Base-by-base conservation (phyloP, 1,140 invertebrate genomes). In the Neelides sp. region DNA sequence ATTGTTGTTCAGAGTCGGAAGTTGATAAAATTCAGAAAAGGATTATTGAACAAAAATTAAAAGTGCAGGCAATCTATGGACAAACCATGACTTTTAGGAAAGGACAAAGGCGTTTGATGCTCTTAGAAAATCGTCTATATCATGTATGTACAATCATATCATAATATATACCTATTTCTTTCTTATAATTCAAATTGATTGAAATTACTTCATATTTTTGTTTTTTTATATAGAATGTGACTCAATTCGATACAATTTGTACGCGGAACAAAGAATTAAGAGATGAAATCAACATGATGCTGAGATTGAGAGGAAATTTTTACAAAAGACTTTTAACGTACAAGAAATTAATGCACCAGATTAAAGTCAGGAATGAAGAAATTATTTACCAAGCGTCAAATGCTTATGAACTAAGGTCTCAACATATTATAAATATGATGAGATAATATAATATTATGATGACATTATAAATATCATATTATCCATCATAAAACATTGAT, bases 81-180 rank as follows among this genome's bases (percentile, higher is more conserved):
- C 41, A 36, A 5, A 47, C 50, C 2, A 48, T 60, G 44, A 57
- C 52, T 10, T 24, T 52, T 2, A 27, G 35, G n/a, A 35, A 54
- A 24, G 50, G 46, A 7, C 26, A 40, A 2, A 56, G 47, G 28
- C 36, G 49, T 20, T 42, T 52, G 20, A 12, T 34, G 13, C 43
- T 53, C 27, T 32, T 60, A 8, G 58, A 60, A 55, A 52, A 60
- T 41, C 34, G 52, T 13, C 43, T 57, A 0, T 57, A 60, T 30
- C 51, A 56, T 41, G 54, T 60, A 52, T 26, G 41, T 20, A 20
- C 7, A 32, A 32, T 32, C 7, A 8, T 32, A 8, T 5, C n/a
- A 32, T 5, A 8, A 32, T 5, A 4, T 7, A 3, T 39, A 15
- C 10, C 8, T 4, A 39, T 39, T 45, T 28, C 4, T 24, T n/a